A percentile compares a stretch with the other conserved stretches of the same genome.
Evolutionary conservation across 2,888 invertebrate species (phyloP).

Genomic region (Ferrisia virgata): DNA sequence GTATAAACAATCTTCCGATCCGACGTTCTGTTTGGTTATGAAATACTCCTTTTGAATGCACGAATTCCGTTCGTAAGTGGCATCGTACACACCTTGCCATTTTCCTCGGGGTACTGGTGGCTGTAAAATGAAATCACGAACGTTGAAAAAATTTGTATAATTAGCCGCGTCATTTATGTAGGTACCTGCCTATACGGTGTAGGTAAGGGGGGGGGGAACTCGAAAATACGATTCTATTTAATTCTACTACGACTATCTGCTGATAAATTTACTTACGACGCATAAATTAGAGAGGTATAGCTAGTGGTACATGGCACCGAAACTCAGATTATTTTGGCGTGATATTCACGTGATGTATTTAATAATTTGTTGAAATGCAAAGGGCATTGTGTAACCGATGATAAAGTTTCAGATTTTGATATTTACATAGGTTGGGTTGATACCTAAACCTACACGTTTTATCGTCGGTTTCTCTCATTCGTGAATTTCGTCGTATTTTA

Average conservation of each 20-base stretch:
- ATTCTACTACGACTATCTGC: not conserved
- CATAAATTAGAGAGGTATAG: too few relatives aligned
- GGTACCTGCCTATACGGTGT: not conserved
- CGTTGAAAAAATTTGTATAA: too few relatives aligned
- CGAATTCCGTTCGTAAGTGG: constrained; percentile 53
- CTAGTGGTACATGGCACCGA: too few relatives aligned
- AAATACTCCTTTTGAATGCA: constrained; percentile 52
- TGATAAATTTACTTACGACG: not conserved
- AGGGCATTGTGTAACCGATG: not conserved
- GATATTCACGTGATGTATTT: not conserved
- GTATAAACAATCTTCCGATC: constrained; percentile 59
- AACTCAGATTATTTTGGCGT: not conserved
- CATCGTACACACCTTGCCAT: constrained; percentile 56
- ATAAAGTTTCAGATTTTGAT: not conserved
- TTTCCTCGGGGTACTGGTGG: constrained; percentile 31
- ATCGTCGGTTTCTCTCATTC: too few relatives aligned
- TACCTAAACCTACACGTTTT: too few relatives aligned
- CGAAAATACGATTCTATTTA: not conserved
- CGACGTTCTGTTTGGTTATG: constrained; percentile 48
- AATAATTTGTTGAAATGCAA: not conserved
- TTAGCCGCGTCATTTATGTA: too few relatives aligned
- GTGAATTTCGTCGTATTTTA: too few relatives aligned
- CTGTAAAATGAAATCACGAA: constrained; percentile 22
- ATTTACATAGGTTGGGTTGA: too few relatives aligned
- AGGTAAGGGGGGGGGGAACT: too few relatives aligned